Base-by-base conservation (phyloP, 35 echinoderm and acorn worm genomes). In the Apostichopus californicus region DNA sequence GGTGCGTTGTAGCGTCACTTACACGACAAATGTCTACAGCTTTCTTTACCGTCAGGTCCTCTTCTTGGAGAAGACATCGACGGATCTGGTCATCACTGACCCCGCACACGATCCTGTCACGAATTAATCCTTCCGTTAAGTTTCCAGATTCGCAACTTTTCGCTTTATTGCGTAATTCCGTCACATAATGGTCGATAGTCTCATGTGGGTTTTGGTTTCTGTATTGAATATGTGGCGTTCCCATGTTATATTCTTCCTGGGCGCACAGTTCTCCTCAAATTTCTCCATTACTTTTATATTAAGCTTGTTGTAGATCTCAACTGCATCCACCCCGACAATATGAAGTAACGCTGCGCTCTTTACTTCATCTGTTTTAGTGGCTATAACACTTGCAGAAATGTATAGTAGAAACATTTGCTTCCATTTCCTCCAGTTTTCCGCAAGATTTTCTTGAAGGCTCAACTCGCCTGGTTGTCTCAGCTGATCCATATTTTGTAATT, bases 111-210 rank as follows among this genome's bases (percentile, higher is more conserved):
- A 1, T 34, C 28, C 1, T 34, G 28, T 34, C 28, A 34, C 1
- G 28, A 34, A 34, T 34, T 34, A 34, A 2, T 34, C 28, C 28
- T 25, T 25, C 25, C 25, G 80, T 13, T 46, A 92, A 17, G 5
- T 12, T 46, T 73, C 91, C 81, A 88, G 87, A 92, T 23, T 92
- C 80, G 24, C 91, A 93, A 9, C 81, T 87, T 54, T 61, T 59
- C 9, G 91, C 91, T 65, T 93, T 93, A 28, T 28, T 28, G 26
- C 26, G 1, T 28, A 28, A 28, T 28, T 28, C 26, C 26, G 26
- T 28, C 26, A 28, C 26, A 28, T 28, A 28, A 28, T 28, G 26
- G 26, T 28, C 26, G 26, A 28, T 28, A 28, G 26, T 7, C 55
- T 87, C 55, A 5, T 9, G 5, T 12, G 55, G 12, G 5, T 58